A percentile compares a stretch with the other conserved stretches of the same genome.
These are phyloP conservation scores for Pelodiscus sinensis DNA, from an alignment of 2,113 vertebrate species.

Conservation along the genomic window DNA sequence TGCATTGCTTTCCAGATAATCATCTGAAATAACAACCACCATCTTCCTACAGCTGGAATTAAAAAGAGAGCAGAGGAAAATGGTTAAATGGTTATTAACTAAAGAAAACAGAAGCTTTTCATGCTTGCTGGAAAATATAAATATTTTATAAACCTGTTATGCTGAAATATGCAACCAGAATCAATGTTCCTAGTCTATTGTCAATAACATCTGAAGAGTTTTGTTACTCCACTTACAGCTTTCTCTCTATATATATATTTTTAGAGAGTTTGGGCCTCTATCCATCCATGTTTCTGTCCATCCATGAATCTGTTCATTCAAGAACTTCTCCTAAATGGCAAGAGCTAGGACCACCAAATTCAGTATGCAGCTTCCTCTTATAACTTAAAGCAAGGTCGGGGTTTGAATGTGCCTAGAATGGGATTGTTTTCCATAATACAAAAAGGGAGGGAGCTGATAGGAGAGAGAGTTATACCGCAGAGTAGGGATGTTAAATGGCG, in stretches of 20 bases:
- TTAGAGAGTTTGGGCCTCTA: too few relatives aligned
- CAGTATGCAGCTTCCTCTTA: too few relatives aligned
- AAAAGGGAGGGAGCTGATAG: too few relatives aligned
- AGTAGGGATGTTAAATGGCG: too few relatives aligned
- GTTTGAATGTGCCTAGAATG: too few relatives aligned
- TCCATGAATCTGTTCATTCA: too few relatives aligned
- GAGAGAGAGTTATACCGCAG: too few relatives aligned
- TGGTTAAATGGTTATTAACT: neutral
- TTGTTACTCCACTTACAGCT: neutral
- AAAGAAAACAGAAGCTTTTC: neutral
- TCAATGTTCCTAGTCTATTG: neutral
- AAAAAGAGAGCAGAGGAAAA: neutral
- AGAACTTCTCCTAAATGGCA: too few relatives aligned
- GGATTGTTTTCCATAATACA: too few relatives aligned
- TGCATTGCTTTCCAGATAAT: constrained; percentile 92
- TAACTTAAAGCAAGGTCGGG: too few relatives aligned
- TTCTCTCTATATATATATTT: neutral
- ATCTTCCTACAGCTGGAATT: constrained; percentile 89
- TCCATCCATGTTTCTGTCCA: too few relatives aligned
- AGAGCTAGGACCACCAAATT: too few relatives aligned
- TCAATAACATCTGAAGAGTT: neutral
- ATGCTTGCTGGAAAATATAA: neutral
- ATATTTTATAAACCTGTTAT: neutral
- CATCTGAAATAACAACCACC: constrained; percentile 96
- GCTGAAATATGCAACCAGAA: neutral